Conservation (phyloP, 23 tunicate genomes). For the Styela plicata region DNA sequence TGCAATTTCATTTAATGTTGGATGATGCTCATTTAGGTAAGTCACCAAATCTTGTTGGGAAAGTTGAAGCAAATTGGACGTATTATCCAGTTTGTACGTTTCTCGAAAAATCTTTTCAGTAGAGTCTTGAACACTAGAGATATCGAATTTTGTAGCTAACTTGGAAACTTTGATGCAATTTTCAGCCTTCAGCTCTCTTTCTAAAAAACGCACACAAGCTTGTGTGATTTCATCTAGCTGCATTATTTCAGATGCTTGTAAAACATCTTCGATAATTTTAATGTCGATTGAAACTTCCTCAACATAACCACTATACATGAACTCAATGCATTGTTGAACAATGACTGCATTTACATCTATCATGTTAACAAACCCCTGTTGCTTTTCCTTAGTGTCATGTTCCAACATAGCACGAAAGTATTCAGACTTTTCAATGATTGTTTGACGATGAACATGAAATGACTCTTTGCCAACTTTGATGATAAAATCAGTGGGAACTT, state of each 20-base stretch:
- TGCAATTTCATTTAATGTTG: neutral
- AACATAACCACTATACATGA: neutral
- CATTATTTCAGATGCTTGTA: neutral
- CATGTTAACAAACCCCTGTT: neutral
- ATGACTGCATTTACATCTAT: neutral
- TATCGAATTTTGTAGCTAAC: neutral
- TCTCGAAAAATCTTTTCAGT: neutral
- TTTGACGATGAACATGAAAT: neutral
- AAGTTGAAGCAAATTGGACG: neutral
- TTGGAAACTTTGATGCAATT: neutral
- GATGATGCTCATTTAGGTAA: neutral
- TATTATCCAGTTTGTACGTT: neutral
- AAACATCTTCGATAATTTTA: neutral
- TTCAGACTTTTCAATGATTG: neutral
- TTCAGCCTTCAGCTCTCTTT: neutral
- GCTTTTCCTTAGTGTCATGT: neutral
- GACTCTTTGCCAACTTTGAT: neutral
- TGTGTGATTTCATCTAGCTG: neutral
- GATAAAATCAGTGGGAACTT: neutral
- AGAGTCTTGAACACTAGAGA: neutral
- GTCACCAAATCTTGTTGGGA: neutral
- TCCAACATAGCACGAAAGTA: neutral
- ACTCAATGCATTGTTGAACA: neutral
- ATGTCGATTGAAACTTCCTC: neutral
- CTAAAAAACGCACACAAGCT: neutral